These are phyloP conservation scores for Ellobium chinense DNA, from an alignment of 2,888 invertebrate genomes.

Conservation along the genomic window DNA sequence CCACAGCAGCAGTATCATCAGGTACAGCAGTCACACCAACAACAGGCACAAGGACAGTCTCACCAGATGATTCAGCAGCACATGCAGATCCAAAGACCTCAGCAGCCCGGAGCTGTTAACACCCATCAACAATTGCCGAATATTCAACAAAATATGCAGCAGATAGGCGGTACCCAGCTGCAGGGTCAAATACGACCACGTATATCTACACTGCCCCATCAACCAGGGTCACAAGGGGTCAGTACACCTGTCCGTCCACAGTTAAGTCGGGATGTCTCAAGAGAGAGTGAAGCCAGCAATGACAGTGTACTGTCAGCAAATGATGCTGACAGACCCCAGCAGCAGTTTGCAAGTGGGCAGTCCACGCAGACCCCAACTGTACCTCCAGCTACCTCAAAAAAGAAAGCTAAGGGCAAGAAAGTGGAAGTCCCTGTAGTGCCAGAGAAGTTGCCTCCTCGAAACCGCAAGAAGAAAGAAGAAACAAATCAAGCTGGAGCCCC, in stretches of 20 bases:
- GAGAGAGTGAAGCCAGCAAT: conserved; percentile 68
- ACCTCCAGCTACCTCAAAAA: conserved; percentile 40
- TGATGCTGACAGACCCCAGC: conserved; percentile 42
- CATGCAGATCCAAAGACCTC: background rate
- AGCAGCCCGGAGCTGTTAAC: background rate
- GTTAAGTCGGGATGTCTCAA: conserved; percentile 59
- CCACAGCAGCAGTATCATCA: background rate
- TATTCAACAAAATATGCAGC: background rate
- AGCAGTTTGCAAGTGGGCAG: conserved; percentile 2
- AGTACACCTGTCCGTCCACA: background rate
- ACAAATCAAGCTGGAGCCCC: background rate
- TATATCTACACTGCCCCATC: conserved; percentile 38
- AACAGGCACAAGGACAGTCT: no score
- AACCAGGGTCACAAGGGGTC: background rate
- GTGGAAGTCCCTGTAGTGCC: background rate
- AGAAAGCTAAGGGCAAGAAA: conserved; percentile 45
- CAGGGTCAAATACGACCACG: background rate
- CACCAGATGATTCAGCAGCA: background rate
- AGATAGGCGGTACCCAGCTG: background rate
- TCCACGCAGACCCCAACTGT: conserved; percentile 5
- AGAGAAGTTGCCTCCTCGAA: background rate
- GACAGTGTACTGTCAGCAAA: conserved; percentile 67
- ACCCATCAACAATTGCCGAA: background rate
- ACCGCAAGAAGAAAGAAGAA: conserved; percentile 31
- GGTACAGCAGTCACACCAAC: background rate